These are phyloP conservation scores for Aphelocoma californica DNA, from an alignment of 2,797 vertebrate genomes.

Conservation along the genomic window DNA sequence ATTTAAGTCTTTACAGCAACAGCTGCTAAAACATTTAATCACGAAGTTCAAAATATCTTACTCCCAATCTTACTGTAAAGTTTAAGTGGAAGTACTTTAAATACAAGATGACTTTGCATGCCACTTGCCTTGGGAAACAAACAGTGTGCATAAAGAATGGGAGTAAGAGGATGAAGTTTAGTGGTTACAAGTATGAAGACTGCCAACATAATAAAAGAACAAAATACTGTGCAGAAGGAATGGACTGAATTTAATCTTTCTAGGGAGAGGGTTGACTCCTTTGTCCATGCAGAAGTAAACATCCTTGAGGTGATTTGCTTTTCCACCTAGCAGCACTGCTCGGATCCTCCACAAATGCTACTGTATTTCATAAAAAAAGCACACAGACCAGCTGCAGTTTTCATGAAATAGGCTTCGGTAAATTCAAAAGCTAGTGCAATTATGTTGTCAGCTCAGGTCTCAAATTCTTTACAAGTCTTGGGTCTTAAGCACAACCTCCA, in stretches of 20 bases:
- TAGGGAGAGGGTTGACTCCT: not conserved
- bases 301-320: not conserved
- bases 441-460: not conserved
- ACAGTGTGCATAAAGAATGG: not conserved
- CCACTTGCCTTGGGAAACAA: constrained; percentile 8
- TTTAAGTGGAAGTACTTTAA: constrained; percentile 3
- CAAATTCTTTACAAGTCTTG: not conserved
- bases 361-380: not conserved
- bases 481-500: not conserved
- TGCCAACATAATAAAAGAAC: not conserved
- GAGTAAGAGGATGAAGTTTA: not conserved
- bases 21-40: not conserved
- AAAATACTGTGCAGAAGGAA: not conserved
- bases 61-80: not conserved
- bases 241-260: not conserved
- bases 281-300: not conserved
- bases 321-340: not conserved
- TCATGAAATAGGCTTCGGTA: not conserved
- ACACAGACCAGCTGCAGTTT: not conserved
- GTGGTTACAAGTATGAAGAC: not conserved
- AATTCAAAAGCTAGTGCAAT: not conserved
- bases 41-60: not conserved
- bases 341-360: not conserved
- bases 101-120: not conserved
- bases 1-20: not conserved